Percentiles rank a stretch among this genome's conserved stretches.
These are phyloP conservation scores for Stegodyphus dumicola DNA, from an alignment of 1,140 invertebrate species.

Conservation along the genomic window DNA sequence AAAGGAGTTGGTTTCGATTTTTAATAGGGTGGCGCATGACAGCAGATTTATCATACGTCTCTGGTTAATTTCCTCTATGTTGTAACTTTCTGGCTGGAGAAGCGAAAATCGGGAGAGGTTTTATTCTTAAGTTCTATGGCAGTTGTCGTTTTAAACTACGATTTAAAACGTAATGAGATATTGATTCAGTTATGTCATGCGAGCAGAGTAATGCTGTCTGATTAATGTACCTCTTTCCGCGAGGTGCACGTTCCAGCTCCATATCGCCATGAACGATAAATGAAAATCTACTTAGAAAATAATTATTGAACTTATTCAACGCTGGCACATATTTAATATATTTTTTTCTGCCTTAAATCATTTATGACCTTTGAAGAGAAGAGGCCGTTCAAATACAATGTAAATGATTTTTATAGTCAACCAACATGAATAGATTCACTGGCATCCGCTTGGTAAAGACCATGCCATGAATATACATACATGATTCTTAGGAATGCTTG, in stretches of 20 bases:
- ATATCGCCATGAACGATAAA: conserved; percentile 10
- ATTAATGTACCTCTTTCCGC: conserved; percentile 20
- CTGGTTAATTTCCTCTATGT: conserved; percentile 22
- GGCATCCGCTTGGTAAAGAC: too few relatives aligned
- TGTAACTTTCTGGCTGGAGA: conserved; percentile 9
- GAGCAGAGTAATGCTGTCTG: conserved; percentile 8
- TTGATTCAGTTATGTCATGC: conserved; percentile 17
- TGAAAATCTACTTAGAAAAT: conserved; percentile 35
- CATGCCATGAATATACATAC: too few relatives aligned
- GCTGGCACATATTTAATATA: conserved; percentile 44
- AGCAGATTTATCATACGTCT: conserved; percentile 35
- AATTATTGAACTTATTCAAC: conserved; percentile 43
- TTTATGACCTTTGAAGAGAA: too few relatives aligned
- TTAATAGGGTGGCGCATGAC: conserved; percentile 42
- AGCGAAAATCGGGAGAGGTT: conserved; percentile 3
- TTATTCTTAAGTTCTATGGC: conserved; percentile 21
- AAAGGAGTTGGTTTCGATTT: conserved; percentile 32
- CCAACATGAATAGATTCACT: too few relatives aligned
- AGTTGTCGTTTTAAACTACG: conserved; percentile 24
- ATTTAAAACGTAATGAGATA: conserved; percentile 48
- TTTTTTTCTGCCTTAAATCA: neutral
- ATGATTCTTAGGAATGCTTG: too few relatives aligned
- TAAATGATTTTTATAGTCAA: too few relatives aligned
- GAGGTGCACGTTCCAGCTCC: neutral
- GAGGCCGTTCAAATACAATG: too few relatives aligned